Evolutionary conservation across 30 jellyfish, hydroid and myxozoan genomes (phyloP), one percentile per base, ranked within the genome.

Genomic region (Morbakka virulenta): DNA sequence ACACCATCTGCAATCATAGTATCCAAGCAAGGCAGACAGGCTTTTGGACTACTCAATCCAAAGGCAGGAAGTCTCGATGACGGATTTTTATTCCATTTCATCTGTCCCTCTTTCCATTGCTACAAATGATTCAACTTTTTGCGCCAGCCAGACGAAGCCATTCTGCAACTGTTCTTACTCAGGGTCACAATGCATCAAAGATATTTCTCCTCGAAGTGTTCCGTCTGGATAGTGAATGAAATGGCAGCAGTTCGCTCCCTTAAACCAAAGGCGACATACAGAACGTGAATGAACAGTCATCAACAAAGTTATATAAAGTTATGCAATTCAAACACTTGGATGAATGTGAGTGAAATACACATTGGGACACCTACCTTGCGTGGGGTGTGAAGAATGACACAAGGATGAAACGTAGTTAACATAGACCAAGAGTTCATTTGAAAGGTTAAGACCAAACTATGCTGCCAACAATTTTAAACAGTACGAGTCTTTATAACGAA

Each of bases 131-230:
- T 52, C 69, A n/a, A 2, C 69, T 52, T 52, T 52, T n/a, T 71
- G 57, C 70, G 73, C 30, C 83, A 71, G 83, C 29, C 83, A 71
- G 74, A 73, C 85, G 57, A 51, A 49, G 74, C 85, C 11, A 73
- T 64, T 73, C 57, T 73, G 62, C 76, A 73, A 51, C 61, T 74
- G 17, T 29, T 73, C 74, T 52, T 51, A 73, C 34, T 73, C 64
- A 0, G 85, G 57, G 85, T 73, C 85, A 52, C 74, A 73, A 73
- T 51, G 84, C 84, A 73, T 49, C 73, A 75, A 68, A 68, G 80
- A 31, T 35, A 23, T 2, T 14, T 36, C 72, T n/a, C n/a, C 52
- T 36, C 72, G 31, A 17, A 61, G 72, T 4, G 36, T 17, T 34
- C 72, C 72, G 36, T 68, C 23, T 53, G 69, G 69, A 20, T 53